A percentile compares a stretch with the other conserved stretches of the same genome.
These are phyloP conservation scores for Oceanodroma leucorhoa DNA, from an alignment of 2,797 vertebrate species.

Conservation along the genomic window DNA sequence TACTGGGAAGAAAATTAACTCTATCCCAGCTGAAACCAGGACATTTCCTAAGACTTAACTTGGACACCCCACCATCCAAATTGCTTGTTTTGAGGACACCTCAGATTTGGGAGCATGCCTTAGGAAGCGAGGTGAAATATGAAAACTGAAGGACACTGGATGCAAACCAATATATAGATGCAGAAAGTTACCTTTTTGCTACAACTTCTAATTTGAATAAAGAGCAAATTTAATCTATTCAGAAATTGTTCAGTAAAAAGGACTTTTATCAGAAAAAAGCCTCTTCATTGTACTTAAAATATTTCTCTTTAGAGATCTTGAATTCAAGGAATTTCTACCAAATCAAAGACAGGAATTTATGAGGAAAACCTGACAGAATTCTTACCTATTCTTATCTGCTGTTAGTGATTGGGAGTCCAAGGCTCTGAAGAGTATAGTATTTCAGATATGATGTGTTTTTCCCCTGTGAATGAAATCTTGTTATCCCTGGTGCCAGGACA, in stretches of 20 bases:
- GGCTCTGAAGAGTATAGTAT: neutral
- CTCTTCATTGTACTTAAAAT: neutral
- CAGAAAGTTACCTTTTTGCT: neutral
- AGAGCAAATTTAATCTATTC: neutral
- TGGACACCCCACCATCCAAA: neutral
- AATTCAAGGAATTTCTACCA: neutral
- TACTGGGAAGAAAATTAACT: too few relatives aligned
- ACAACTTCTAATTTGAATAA: neutral
- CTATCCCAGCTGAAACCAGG: too few relatives aligned
- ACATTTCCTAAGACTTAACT: neutral
- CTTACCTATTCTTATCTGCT: neutral
- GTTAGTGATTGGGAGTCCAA: neutral
- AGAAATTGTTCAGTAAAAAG: neutral
- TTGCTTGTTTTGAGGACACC: neutral
- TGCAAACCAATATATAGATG: neutral
- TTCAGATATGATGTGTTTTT: neutral
- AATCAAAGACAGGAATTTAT: neutral
- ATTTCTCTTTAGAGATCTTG: neutral
- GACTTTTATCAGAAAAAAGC: neutral
- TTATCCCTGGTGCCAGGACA: neutral
- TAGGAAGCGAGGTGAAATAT: neutral
- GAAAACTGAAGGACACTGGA: neutral
- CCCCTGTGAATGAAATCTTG: neutral
- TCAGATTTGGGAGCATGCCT: neutral
- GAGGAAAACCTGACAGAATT: neutral